Evolutionary conservation across 1,140 invertebrate genomes (phyloP).

Genomic region (Ceratina calcarata): DNA sequence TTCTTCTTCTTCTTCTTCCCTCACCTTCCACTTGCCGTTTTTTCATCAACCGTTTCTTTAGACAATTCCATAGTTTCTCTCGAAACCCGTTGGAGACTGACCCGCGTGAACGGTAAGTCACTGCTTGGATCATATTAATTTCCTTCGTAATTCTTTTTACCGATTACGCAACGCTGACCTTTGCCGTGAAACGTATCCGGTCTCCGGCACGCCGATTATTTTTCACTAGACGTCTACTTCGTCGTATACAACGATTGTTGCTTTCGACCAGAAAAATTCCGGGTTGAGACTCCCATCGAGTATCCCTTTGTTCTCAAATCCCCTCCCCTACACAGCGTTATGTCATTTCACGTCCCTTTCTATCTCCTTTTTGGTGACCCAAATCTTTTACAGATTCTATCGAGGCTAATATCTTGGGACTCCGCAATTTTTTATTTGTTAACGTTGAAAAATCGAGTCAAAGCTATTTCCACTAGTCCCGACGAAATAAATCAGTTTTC

Average conservation of each 20-base stretch:
- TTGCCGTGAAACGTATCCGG: background rate
- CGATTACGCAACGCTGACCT: background rate
- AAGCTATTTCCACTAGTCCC: no score
- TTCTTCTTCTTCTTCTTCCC: background rate
- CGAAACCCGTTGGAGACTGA: background rate
- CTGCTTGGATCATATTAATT: background rate
- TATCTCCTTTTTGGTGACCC: no score
- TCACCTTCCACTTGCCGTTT: background rate
- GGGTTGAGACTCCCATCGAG: background rate
- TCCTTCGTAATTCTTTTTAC: background rate
- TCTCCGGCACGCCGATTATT: background rate
- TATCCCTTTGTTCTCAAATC: background rate
- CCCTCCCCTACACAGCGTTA: background rate
- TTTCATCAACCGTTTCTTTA: background rate
- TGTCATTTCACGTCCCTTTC: no score
- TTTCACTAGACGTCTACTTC: background rate
- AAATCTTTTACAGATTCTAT: no score
- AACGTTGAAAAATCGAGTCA: no score
- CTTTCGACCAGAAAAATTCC: background rate
- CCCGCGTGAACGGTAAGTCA: background rate
- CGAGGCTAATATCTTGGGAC: no score
- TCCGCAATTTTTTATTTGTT: no score
- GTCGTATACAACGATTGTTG: background rate
- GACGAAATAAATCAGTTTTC: no score
- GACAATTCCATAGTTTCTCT: conserved; percentile 14